These are phyloP conservation scores for Oreochromis grahami DNA, from an alignment of 2,797 vertebrate genomes.

Conservation along the genomic window DNA sequence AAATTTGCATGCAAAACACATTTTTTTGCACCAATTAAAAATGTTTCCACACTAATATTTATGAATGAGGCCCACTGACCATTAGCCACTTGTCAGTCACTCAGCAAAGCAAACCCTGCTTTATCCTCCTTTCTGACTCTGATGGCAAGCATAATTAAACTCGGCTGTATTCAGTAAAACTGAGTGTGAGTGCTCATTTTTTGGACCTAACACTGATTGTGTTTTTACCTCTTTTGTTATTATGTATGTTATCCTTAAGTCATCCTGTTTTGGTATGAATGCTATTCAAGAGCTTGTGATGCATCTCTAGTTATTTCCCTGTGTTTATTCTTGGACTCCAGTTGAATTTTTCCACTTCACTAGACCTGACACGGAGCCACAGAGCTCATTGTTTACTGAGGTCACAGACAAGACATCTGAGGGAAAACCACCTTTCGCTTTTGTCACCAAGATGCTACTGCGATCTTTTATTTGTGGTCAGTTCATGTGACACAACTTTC, in stretches of 20 bases:
- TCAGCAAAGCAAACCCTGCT: neutral
- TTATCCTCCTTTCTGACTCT: neutral
- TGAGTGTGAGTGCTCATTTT: neutral
- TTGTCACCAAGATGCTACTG: neutral
- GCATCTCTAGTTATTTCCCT: neutral
- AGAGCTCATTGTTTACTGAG: neutral
- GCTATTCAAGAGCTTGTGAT: neutral
- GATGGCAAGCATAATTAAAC: neutral
- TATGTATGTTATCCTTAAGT: neutral
- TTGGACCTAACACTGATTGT: neutral
- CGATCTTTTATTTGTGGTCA: neutral
- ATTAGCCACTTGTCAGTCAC: neutral
- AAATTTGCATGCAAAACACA: neutral
- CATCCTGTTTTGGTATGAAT: neutral
- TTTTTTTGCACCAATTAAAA: neutral
- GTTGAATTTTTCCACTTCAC: neutral
- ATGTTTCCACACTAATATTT: neutral
- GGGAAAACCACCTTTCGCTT: neutral
- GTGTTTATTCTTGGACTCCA: neutral
- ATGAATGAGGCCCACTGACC: neutral
- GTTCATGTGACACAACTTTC: neutral
- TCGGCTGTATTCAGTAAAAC: neutral
- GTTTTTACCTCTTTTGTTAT: neutral
- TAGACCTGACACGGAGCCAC: neutral
- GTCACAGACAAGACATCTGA: neutral